Evolutionary conservation across 2,888 invertebrate species (phyloP), one percentile per base, ranked within the genome.

Genomic region (Celastrina argiolus): DNA sequence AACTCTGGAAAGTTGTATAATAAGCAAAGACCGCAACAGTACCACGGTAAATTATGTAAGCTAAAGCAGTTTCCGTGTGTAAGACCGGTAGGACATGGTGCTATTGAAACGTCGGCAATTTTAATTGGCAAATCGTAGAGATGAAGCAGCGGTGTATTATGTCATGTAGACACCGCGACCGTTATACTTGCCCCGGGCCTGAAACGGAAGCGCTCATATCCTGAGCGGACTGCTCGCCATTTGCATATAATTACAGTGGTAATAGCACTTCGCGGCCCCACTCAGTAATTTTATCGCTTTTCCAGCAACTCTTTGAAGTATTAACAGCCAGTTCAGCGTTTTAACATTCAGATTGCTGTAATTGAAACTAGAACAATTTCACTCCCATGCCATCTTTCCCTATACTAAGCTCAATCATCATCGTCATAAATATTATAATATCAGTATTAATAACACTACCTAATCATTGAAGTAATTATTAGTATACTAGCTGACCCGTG

Each of bases 191-290:
- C 76, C 76, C 76, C 74, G 65, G 70, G 74, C 73, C 76, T 76
- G 75, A 78, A 81, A 75, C 87, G 89, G 88, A 89, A 88, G 83
- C 80, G 82, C 83, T 81, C 82, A 85, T 83, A 86, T 89, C 88
- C 89, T 88, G 86, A 78, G 76, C 73, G 77, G 68, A 69, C 69
- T 76, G 73, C 75, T 77, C 71, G 72, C 71, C 63, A 73, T 73
- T 71, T 79, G 81, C 78, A 79, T 83, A 76, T 81, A 80, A 82
- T 83, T 77, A 79, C 71, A 72, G 73, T 72, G 73, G 74, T 78
- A 78, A 81, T 79, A 74, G 73, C 72, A 74, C 77, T 78, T 76
- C 56, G 74, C 69, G 75, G 76, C 74, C 65, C 56, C 16, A 34
- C 56, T 39, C 41, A 61, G 59, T 64, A 41, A 66, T 65, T 67